Base-by-base conservation (phyloP, 2,113 vertebrate genomes). In the Aptenodytes patagonicus region DNA sequence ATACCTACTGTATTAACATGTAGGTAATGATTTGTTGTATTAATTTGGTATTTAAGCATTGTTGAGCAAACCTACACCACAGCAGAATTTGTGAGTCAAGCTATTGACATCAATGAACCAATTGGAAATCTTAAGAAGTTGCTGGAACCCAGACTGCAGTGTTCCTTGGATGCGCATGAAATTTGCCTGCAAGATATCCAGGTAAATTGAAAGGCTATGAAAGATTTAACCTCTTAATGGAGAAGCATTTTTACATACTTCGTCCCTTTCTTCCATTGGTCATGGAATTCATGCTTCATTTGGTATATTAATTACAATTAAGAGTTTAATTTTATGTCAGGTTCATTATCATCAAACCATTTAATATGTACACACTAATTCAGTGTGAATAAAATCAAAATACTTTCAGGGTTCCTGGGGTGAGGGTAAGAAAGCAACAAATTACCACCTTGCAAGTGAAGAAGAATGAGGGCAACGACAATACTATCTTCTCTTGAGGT, bases 161-260 rank as follows among this genome's bases (percentile, higher is more conserved):
- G 99, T 90, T 98, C 99, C 42, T 96, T 99, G 96, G 99, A 99
- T 91, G 98, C 99, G 55, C 99, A 99, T 94, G 99, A 99, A 87
- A 99, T 99, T 93, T 99, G 99, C 86, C 96, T 99, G 51, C 99
- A 99, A 97, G 99, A 99, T 97, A 99, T 99, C 87, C 99, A 99
- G 99, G 99, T 99, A 98, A 91, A 87, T 21, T 44, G 32, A 76
- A 92, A 54, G 32, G 10, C 61, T 70, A 4, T 68, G 79, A 44
- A 65, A 93, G 13, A 65, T 38, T 54, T 64, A 51, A 85, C 15
- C 17, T 82, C 0, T 28, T 66, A 36, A 29, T 31, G 18, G 22
- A 69, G 52, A 94, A 83, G 2, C 13, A 3, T 44, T 95, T 95
- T 76, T 64, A 40, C 25, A 16, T 82, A 25, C 15, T 51, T 82